These are phyloP conservation scores for Metellina segmentata DNA, from an alignment of 2,888 invertebrate genomes.

Conservation along the genomic window DNA sequence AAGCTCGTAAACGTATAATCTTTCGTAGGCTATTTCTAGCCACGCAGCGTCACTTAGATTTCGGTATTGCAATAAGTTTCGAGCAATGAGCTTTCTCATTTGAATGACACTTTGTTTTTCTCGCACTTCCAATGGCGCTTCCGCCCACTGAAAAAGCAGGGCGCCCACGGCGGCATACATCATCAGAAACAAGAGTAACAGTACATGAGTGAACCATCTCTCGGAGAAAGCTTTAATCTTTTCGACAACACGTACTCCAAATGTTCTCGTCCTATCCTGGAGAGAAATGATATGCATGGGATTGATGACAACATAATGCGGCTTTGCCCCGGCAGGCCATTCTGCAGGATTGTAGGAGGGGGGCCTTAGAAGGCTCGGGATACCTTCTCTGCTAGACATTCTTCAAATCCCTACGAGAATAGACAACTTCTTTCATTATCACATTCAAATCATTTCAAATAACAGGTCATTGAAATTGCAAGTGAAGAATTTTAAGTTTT, in stretches of 20 bases:
- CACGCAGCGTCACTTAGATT: conserved; percentile 55
- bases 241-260: conserved; percentile 77
- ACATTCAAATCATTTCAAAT: too few species aligned
- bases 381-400: conserved; percentile 31
- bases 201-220: conserved; percentile 94
- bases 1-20: conserved; percentile 90
- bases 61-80: conserved; percentile 31
- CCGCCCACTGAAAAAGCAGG: conserved; percentile 88
- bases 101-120: conserved; percentile 75
- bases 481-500: too few species aligned
- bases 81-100: conserved; percentile 50
- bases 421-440: too few species aligned
- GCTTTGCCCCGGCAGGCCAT: conserved; percentile 47
- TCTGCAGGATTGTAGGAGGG: conserved; percentile 50
- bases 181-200: conserved; percentile 88
- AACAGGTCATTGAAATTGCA: too few species aligned
- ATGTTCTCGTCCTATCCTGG: conserved; percentile 76
- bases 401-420: neutral
- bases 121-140: conserved; percentile 84
- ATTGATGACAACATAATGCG: conserved; percentile 77
- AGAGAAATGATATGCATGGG: conserved; percentile 78
- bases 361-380: conserved; percentile 38
- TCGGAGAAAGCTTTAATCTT: conserved; percentile 85
- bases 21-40: conserved; percentile 27
- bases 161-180: conserved; percentile 92